Percentiles rank a stretch among this genome's conserved stretches.
Evolutionary conservation across 2,113 vertebrate genomes (phyloP).

Genomic region (Aramus guarauna): DNA sequence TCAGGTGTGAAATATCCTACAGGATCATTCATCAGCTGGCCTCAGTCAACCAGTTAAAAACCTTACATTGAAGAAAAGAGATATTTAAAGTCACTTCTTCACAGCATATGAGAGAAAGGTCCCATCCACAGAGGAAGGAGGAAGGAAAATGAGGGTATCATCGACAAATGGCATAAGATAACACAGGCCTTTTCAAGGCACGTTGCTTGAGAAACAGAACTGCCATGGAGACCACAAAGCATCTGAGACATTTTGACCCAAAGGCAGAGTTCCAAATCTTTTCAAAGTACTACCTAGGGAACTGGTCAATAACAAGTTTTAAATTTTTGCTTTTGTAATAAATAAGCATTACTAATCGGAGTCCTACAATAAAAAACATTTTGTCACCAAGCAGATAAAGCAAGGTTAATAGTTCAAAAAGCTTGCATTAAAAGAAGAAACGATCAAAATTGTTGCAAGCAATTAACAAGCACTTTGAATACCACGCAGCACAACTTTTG

Average conservation of each 20-base stretch:
- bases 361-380: conserved; percentile 8
- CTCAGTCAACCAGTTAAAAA: not conserved
- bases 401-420: conserved; percentile 42
- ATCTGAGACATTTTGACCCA: conserved; percentile 67
- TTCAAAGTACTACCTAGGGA: conserved; percentile 60
- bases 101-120: not conserved
- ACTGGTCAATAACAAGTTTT: conserved; percentile 48
- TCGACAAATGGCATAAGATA: conserved; percentile 34
- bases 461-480: conserved; percentile 35
- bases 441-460: not conserved
- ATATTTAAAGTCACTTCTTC: not conserved
- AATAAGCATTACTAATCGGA: conserved; percentile 28
- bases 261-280: conserved; percentile 58
- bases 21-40: not conserved
- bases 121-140: not conserved
- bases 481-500: not conserved
- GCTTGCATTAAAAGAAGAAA: conserved; percentile 3
- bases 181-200: conserved; percentile 40
- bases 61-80: not conserved
- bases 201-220: conserved; percentile 53
- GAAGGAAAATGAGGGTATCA: not conserved
- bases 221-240: conserved; percentile 62
- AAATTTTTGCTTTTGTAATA: conserved; percentile 54
- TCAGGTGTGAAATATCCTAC: not conserved
- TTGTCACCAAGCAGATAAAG: conserved; percentile 1